A percentile compares a stretch with the other conserved stretches of the same genome.
Evolutionary conservation across 30 jellyfish, hydroid and myxozoan genomes (phyloP).

Genomic region (Cassiopea xamachana): DNA sequence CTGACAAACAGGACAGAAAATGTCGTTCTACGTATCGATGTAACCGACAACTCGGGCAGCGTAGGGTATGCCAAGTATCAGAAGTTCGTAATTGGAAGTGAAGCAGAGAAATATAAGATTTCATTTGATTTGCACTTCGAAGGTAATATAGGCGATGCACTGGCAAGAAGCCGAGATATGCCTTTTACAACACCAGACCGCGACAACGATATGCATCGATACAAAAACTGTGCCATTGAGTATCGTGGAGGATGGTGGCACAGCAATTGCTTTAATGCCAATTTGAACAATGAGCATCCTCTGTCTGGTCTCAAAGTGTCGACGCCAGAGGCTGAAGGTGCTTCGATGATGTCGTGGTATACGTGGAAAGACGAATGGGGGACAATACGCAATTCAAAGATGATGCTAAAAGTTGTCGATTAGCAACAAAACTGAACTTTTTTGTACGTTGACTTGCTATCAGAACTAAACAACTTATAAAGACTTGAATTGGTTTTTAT

Average conservation of each 20-base stretch:
- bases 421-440: neutral
- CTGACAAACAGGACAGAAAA: slow-evolving; percentile 8
- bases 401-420: slow-evolving; percentile 47
- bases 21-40: slow-evolving; percentile 34
- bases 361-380: slow-evolving; percentile 26
- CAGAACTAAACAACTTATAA: too few species aligned
- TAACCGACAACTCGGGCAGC: slow-evolving; percentile 21
- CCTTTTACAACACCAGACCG: slow-evolving; percentile 52
- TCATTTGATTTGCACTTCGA: slow-evolving; percentile 4
- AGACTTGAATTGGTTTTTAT: too few species aligned
- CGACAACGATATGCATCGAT: slow-evolving; percentile 29
- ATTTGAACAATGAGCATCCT: slow-evolving; percentile 53
- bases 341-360: slow-evolving; percentile 55
- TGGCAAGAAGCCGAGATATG: slow-evolving; percentile 27
- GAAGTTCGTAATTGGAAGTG: slow-evolving; percentile 44
- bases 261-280: slow-evolving; percentile 17
- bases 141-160: slow-evolving; percentile 60
- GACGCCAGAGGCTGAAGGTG: slow-evolving; percentile 54
- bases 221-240: slow-evolving; percentile 20
- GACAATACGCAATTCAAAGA: slow-evolving; percentile 21
- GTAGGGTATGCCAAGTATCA: slow-evolving; percentile 59
- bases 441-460: neutral
- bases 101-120: slow-evolving; percentile 27
- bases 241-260: slow-evolving; percentile 68
- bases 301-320: neutral